phyloP scores from a whole-genome alignment of 1,140 invertebrate genomes.

The Scaptodrosophila lebanonensis region DNA sequence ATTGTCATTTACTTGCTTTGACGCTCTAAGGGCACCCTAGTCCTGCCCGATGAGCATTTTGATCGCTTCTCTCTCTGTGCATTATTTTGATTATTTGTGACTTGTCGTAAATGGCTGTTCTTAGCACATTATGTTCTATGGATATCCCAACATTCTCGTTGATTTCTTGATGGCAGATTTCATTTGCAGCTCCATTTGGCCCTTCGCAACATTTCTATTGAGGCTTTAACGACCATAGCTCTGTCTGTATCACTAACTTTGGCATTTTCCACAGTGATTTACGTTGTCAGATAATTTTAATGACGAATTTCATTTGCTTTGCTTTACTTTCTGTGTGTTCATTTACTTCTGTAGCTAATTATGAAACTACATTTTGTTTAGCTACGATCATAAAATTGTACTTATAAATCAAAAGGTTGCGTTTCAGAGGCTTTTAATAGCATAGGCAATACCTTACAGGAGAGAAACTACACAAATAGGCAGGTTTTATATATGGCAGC shows the following conservation, averaged over 20 bases:
- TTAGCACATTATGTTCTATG: conserved; percentile 54
- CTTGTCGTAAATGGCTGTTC: conserved; percentile 41
- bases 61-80: conserved; percentile 29
- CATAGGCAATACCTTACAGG: too few species aligned
- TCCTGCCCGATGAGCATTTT: neutral
- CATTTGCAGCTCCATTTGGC: conserved; percentile 27
- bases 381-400: too few species aligned
- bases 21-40: neutral
- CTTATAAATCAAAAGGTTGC: too few species aligned
- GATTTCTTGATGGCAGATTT: conserved; percentile 43
- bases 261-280: conserved; percentile 19
- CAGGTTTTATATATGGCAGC: too few species aligned
- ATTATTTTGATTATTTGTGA: conserved; percentile 70
- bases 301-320: conserved; percentile 11
- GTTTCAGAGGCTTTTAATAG: too few species aligned
- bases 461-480: too few species aligned
- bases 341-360: conserved; percentile 5
- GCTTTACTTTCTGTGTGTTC: conserved; percentile 3
- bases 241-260: conserved; percentile 19
- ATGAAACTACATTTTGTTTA: neutral
- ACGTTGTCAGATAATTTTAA: conserved; percentile 27
- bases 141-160: conserved; percentile 22
- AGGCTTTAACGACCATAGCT: conserved; percentile 26
- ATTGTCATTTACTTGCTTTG: conserved; percentile 64
- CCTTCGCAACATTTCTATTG: neutral